Percentiles rank a stretch among this genome's conserved stretches.
phyloP scores from a whole-genome alignment of 2,797 vertebrate genomes.

The Tenualosa ilisha region DNA sequence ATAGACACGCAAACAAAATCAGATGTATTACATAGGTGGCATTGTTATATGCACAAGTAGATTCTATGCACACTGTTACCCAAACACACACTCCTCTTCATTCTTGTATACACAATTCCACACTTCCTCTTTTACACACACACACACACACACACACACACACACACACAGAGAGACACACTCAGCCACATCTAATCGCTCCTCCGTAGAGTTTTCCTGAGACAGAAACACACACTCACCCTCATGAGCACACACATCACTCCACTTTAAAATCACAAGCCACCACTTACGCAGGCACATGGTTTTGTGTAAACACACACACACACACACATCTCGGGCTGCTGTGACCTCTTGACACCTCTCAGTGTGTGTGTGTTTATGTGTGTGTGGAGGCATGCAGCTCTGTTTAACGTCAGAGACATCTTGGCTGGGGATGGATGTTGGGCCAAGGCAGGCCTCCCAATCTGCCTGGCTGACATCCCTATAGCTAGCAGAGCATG shows the following conservation, averaged over 20 bases:
- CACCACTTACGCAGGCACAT: not conserved
- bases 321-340: not conserved
- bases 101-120: not conserved
- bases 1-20: not conserved
- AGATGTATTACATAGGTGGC: not conserved
- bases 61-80: not conserved
- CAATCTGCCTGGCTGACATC: not conserved
- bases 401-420: constrained; percentile 9
- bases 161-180: not conserved
- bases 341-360: not conserved
- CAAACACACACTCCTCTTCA: not conserved
- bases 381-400: not conserved
- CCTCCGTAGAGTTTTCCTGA: not conserved
- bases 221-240: not conserved
- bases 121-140: not conserved
- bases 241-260: not conserved
- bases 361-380: not conserved
- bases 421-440: not conserved
- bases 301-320: not conserved
- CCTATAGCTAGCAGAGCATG: not conserved
- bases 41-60: not conserved
- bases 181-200: not conserved
- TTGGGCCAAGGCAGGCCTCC: not conserved
- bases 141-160: not conserved
- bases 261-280: not conserved